Evolutionary conservation across 2,888 invertebrate genomes (phyloP).

Genomic region (Lepeophtheirus nordmannii): DNA sequence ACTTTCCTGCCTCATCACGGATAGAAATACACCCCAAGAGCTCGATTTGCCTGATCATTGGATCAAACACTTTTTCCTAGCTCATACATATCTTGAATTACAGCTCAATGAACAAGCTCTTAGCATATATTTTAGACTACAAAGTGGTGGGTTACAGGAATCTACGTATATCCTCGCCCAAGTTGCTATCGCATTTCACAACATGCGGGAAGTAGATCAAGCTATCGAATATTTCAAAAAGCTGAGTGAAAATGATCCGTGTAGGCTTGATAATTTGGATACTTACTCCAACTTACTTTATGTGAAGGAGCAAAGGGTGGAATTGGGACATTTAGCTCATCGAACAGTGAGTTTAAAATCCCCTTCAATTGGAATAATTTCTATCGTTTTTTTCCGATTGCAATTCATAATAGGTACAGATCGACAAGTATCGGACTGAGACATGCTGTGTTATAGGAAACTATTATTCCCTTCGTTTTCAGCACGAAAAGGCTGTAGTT

Average conservation of each 20-base stretch:
- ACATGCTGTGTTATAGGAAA: slow-evolving; percentile 92
- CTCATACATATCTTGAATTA: slow-evolving; percentile 72
- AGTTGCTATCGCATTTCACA: slow-evolving; percentile 79
- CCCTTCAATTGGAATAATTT: neutral
- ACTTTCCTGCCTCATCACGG: slow-evolving; percentile 63
- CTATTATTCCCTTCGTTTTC: slow-evolving; percentile 43
- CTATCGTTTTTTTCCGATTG: neutral
- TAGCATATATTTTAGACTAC: slow-evolving; percentile 59
- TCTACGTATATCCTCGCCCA: slow-evolving; percentile 73
- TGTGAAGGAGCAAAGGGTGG: slow-evolving; percentile 77
- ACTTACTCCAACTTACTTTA: slow-evolving; percentile 89
- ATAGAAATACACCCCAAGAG: slow-evolving; percentile 50
- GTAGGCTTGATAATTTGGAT: slow-evolving; percentile 84
- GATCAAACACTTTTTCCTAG: slow-evolving; percentile 84
- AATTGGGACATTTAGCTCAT: slow-evolving; percentile 82
- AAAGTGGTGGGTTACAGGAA: slow-evolving; percentile 61
- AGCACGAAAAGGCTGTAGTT: slow-evolving; percentile 92
- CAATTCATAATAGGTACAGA: slow-evolving; percentile 44
- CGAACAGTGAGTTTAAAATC: slow-evolving; percentile 42
- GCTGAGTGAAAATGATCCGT: slow-evolving; percentile 73
- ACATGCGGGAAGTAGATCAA: slow-evolving; percentile 78
- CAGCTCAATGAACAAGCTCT: slow-evolving; percentile 78
- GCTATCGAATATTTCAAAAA: slow-evolving; percentile 69
- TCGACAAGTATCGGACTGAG: slow-evolving; percentile 91
- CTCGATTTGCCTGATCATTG: slow-evolving; percentile 60